Conservation (phyloP, 2,797 vertebrate species). For the Coregonus ussuriensis region DNA sequence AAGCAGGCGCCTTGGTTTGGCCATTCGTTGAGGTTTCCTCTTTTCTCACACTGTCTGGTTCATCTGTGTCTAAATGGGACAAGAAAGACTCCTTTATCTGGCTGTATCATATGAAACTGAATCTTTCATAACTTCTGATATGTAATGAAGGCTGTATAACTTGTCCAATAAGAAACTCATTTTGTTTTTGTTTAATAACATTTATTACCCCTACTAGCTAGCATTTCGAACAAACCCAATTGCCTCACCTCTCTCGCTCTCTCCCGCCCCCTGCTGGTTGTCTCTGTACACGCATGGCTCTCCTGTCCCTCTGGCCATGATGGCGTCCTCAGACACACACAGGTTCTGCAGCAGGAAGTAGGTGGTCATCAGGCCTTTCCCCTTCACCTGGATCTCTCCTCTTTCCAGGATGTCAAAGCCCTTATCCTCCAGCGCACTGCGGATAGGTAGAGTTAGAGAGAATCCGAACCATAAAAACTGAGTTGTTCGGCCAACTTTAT, state of each 20-base stretch:
- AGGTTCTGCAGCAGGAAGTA: conserved; percentile 79
- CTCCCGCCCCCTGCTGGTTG: not conserved
- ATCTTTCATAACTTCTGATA: not conserved
- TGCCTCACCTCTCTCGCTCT: conserved; percentile 14
- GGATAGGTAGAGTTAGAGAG: not conserved
- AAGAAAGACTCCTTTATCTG: not conserved
- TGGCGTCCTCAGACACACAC: conserved; percentile 67
- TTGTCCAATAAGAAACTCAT: too few species aligned
- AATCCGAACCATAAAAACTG: not conserved
- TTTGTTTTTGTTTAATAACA: too few species aligned
- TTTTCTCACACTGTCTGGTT: conserved; percentile 31
- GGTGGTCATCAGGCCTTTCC: conserved; percentile 80
- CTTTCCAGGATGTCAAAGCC: conserved; percentile 59
- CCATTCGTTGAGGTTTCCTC: conserved; percentile 17
- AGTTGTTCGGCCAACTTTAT: not conserved
- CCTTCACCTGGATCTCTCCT: conserved; percentile 81
- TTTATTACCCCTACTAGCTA: too few species aligned
- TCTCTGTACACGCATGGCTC: conserved; percentile 39
- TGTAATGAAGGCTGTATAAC: not conserved
- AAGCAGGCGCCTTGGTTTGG: conserved; percentile 41
- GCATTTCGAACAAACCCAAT: not conserved
- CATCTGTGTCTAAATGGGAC: conserved; percentile 1
- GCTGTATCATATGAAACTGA: not conserved
- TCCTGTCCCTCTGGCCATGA: conserved; percentile 68
- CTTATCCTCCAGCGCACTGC: conserved; percentile 51